phyloP scores from a whole-genome alignment of 2,888 invertebrate genomes.

The Hylaea fasciaria region DNA sequence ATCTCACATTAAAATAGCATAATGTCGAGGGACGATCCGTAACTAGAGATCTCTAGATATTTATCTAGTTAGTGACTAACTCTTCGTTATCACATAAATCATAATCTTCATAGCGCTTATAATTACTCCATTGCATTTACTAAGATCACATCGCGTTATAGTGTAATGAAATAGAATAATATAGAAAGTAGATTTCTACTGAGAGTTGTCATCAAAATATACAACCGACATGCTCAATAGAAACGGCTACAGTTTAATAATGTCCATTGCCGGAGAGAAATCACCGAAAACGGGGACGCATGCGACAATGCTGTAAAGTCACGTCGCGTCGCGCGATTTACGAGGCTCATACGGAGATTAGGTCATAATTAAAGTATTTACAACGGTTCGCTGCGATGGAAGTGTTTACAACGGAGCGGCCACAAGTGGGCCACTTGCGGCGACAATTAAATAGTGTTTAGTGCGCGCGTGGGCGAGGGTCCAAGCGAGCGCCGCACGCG shows the following conservation, averaged over 20 bases:
- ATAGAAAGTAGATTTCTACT: slow-evolving; percentile 14
- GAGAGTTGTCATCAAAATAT: slow-evolving; percentile 21
- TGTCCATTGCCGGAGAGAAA: slow-evolving; percentile 19
- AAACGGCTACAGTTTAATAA: slow-evolving; percentile 34
- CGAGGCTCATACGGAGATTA: slow-evolving; percentile 25
- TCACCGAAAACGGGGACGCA: slow-evolving; percentile 11
- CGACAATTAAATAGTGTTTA: slow-evolving; percentile 61
- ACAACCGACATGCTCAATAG: slow-evolving; percentile 26
- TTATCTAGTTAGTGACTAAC: not conserved
- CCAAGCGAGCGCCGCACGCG: slow-evolving; percentile 1
- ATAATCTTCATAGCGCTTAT: not conserved
- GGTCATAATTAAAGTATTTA: slow-evolving; percentile 32
- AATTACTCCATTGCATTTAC: not conserved
- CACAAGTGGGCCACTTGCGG: slow-evolving; percentile 20
- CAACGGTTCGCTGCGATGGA: slow-evolving; percentile 4
- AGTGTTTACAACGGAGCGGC: slow-evolving; percentile 8
- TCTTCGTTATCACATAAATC: not conserved
- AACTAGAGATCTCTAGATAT: slow-evolving; percentile 4
- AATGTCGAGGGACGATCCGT: not conserved
- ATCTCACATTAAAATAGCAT: not conserved
- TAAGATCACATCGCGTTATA: not conserved
- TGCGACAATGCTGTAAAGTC: slow-evolving; percentile 5
- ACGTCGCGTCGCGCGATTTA: slow-evolving; percentile 27
- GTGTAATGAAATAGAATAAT: not conserved
- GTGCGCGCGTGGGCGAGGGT: slow-evolving; percentile 25